Percentiles rank a stretch among this genome's conserved stretches.
Evolutionary conservation across 2,888 invertebrate genomes (phyloP).

Genomic region (Plemyria rubiginata): DNA sequence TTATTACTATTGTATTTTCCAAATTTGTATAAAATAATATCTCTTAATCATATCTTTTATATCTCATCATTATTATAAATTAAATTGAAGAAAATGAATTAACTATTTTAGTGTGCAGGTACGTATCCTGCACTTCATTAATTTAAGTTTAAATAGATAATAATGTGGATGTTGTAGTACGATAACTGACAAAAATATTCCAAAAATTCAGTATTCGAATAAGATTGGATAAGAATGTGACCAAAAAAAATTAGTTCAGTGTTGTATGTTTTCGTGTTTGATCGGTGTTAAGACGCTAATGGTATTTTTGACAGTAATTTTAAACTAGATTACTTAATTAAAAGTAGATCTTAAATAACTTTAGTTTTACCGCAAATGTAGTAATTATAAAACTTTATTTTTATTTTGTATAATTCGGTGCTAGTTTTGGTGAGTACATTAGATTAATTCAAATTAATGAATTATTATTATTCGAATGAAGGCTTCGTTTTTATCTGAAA

Average conservation of each 20-base stretch:
- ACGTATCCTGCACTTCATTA: background rate
- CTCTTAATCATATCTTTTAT: too few relatives aligned
- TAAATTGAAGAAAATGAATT: background rate
- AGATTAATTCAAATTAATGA: slow-evolving; percentile 18
- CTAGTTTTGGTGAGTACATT: slow-evolving; percentile 30
- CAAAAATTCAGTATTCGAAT: slow-evolving; percentile 35
- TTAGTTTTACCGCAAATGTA: background rate
- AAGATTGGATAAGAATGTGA: slow-evolving; percentile 20
- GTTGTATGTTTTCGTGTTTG: slow-evolving; percentile 4
- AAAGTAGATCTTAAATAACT: slow-evolving; percentile 1
- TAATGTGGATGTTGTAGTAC: slow-evolving; percentile 35
- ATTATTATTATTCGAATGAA: background rate
- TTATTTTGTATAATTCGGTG: slow-evolving; percentile 27
- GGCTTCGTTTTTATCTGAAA: background rate
- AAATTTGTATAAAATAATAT: too few relatives aligned
- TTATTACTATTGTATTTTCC: too few relatives aligned
- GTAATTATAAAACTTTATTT: slow-evolving; percentile 9
- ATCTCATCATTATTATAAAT: background rate
- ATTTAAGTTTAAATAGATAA: slow-evolving; percentile 29
- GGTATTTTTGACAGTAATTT: slow-evolving; percentile 44
- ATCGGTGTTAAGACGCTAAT: slow-evolving; percentile 40
- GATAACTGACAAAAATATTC: slow-evolving; percentile 37
- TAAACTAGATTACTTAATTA: slow-evolving; percentile 14
- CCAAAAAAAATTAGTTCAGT: slow-evolving; percentile 29
- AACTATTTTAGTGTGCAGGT: background rate